Evolutionary conservation across 2,888 invertebrate species (phyloP).

Genomic region (Hydraecia micacea): DNA sequence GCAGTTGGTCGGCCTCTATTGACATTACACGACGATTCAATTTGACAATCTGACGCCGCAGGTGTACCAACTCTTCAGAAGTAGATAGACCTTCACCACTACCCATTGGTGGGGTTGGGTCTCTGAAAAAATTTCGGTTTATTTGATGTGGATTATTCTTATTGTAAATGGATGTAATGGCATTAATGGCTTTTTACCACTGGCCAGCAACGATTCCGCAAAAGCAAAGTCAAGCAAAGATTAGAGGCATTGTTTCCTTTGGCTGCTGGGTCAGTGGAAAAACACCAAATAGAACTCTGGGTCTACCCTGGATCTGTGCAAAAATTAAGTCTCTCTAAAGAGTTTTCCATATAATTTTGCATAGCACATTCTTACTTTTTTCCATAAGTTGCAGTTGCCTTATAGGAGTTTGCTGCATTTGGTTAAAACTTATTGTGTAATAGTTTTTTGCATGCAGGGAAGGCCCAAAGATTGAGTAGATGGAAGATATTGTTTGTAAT

Average conservation of each 20-base stretch:
- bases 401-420: neutral
- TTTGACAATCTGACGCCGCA: constrained; percentile 96
- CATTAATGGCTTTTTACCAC: neutral
- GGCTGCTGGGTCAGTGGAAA: neutral
- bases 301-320: neutral
- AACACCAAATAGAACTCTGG: neutral
- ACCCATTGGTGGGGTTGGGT: constrained; percentile 92
- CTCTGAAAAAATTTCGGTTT: constrained; percentile 82
- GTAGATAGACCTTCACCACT: constrained; percentile 92
- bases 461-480: neutral
- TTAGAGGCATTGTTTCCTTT: neutral
- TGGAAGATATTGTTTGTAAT: neutral
- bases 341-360: neutral
- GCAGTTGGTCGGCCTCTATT: constrained; percentile 96
- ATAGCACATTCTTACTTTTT: neutral
- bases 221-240: neutral
- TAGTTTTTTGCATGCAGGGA: neutral
- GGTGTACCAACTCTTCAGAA: constrained; percentile 94
- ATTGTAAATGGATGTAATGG: neutral
- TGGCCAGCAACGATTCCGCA: neutral
- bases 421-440: neutral
- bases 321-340: neutral
- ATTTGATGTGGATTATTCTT: neutral
- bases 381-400: neutral
- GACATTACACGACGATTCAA: constrained; percentile 96